These are phyloP conservation scores for Synanthedon andrenaeformis DNA, from an alignment of 2,888 invertebrate species.

Conservation along the genomic window DNA sequence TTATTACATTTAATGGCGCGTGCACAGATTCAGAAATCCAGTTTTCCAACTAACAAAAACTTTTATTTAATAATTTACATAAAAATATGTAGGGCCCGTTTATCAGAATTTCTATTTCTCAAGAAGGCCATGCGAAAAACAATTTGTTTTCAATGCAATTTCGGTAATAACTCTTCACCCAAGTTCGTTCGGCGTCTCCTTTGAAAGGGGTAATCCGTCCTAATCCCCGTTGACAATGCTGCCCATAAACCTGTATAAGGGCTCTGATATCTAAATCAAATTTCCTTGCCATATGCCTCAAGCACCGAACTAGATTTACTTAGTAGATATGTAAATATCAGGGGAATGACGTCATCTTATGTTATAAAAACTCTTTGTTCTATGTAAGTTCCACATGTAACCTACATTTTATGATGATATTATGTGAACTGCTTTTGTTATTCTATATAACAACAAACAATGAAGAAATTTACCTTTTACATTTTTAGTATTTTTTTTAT, in stretches of 20 bases:
- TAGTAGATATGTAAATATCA: not conserved
- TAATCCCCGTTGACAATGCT: constrained; percentile 23
- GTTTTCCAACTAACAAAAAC: too few relatives aligned
- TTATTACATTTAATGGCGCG: too few relatives aligned
- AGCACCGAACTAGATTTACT: constrained; percentile 1
- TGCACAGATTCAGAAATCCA: too few relatives aligned
- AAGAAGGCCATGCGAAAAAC: constrained; percentile 13
- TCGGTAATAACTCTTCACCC: constrained; percentile 6
- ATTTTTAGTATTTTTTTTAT: too few relatives aligned
- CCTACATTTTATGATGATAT: too few relatives aligned
- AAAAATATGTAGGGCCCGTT: too few relatives aligned
- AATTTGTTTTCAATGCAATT: constrained; percentile 19
- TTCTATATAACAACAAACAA: too few relatives aligned
- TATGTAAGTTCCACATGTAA: too few relatives aligned
- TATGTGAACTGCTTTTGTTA: too few relatives aligned
- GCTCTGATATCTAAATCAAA: constrained; percentile 21
- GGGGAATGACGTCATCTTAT: not conserved
- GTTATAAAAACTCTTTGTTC: not conserved
- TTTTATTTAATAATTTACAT: too few relatives aligned
- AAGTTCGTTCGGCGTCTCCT: constrained; percentile 12
- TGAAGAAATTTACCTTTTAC: too few relatives aligned
- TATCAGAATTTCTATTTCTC: too few relatives aligned
- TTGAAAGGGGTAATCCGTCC: constrained; percentile 15
- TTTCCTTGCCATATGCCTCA: constrained; percentile 12
- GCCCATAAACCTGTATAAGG: constrained; percentile 20